Conservation (phyloP, 2,113 vertebrate genomes). For the Bucco capensis region DNA sequence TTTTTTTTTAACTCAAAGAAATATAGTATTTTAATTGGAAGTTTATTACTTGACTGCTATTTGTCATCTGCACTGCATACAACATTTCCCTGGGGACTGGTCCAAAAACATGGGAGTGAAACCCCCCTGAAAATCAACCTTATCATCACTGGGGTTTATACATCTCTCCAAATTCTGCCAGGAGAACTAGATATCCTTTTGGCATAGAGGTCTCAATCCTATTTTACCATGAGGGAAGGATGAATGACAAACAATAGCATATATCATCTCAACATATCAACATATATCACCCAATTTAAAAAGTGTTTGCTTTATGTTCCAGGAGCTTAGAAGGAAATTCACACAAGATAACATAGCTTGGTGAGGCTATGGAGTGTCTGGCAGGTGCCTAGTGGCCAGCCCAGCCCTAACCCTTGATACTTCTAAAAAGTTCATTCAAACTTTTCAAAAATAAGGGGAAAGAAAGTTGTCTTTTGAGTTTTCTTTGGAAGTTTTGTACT, state of each 20-base stretch:
- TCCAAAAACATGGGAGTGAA: background rate
- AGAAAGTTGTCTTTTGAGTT: too few species aligned
- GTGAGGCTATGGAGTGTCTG: too few species aligned
- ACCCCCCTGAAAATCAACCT: background rate
- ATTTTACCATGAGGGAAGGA: background rate
- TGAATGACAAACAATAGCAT: background rate
- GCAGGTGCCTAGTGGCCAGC: too few species aligned
- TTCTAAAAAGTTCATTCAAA: too few species aligned
- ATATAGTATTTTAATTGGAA: background rate
- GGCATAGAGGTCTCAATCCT: background rate
- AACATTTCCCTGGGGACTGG: background rate
- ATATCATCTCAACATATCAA: background rate
- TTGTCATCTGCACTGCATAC: background rate
- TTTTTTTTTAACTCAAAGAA: constrained; percentile 30
- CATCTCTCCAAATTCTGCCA: background rate
- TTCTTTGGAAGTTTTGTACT: too few species aligned
- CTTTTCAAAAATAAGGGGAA: too few species aligned
- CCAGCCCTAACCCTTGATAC: too few species aligned
- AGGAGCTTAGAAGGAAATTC: background rate
- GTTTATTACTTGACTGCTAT: background rate
- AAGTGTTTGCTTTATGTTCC: background rate
- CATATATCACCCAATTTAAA: background rate
- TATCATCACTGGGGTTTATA: background rate
- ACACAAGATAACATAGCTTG: background rate
- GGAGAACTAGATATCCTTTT: background rate